Conservation (phyloP, 2,113 vertebrate genomes). For the Corvus moneduloides region DNA sequence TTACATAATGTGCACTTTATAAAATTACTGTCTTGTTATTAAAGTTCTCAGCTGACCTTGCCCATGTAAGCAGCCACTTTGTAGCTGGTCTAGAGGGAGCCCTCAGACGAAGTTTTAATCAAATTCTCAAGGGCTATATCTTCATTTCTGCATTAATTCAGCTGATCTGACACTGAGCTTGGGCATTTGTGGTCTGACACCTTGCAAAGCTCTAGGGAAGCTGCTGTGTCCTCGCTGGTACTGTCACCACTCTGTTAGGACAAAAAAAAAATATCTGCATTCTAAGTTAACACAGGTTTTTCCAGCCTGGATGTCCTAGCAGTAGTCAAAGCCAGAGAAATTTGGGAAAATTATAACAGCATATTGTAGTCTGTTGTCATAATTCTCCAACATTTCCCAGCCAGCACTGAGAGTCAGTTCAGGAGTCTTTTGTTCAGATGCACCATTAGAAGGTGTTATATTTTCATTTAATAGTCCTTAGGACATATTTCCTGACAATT, state of each 20-base stretch:
- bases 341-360: not conserved
- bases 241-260: not conserved
- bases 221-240: not conserved
- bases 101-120: not conserved
- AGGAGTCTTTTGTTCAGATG: not conserved
- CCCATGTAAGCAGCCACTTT: not conserved
- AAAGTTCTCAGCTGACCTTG: not conserved
- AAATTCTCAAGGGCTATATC: not conserved
- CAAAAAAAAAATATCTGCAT: not conserved
- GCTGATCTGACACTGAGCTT: not conserved
- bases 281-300: not conserved
- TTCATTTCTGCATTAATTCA: not conserved
- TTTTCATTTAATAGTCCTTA: not conserved
- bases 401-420: not conserved
- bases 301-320: not conserved
- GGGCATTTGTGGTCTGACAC: not conserved
- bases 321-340: not conserved
- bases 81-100: not conserved
- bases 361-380: not conserved
- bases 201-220: not conserved
- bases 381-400: not conserved
- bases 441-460: not conserved
- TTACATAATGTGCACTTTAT: not conserved
- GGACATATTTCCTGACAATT: not conserved
- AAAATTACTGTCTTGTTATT: not conserved